Evolutionary conservation across 2,888 invertebrate species (phyloP).

Genomic region (Willowsia nigromaculata): DNA sequence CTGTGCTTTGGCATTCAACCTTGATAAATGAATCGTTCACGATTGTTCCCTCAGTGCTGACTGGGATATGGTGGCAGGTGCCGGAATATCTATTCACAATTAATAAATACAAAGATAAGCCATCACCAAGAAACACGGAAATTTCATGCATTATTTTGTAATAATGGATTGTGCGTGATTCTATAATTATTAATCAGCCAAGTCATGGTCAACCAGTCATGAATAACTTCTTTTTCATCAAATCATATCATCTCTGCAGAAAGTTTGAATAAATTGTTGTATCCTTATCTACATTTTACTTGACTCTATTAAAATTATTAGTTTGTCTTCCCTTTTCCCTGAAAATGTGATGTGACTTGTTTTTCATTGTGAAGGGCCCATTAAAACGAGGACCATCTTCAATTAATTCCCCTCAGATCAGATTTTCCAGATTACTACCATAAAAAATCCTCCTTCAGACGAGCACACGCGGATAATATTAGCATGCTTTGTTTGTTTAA

Average conservation of each 20-base stretch:
- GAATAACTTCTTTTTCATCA: not conserved
- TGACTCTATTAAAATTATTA: too few relatives aligned
- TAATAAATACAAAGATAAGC: not conserved
- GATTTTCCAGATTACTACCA: too few relatives aligned
- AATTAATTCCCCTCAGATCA: not conserved
- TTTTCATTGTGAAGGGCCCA: too few relatives aligned
- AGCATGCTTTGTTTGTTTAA: not conserved
- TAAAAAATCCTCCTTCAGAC: not conserved
- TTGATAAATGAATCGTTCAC: constrained; percentile 70
- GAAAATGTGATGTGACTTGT: too few relatives aligned
- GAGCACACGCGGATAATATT: not conserved
- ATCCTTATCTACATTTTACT: not conserved
- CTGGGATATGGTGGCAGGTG: constrained; percentile 61
- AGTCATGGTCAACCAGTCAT: not conserved
- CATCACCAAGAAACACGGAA: not conserved
- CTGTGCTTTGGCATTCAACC: constrained; percentile 72
- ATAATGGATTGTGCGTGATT: not conserved
- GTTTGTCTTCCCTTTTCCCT: too few relatives aligned
- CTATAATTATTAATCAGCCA: not conserved
- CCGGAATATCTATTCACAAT: not conserved
- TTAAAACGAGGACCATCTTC: not conserved
- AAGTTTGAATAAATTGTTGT: not conserved
- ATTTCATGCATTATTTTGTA: not conserved
- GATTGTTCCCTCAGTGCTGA: constrained; percentile 8
- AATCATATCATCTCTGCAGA: not conserved